Base-by-base conservation (phyloP, 1,140 invertebrate species). In the Drosophila watanabei region DNA sequence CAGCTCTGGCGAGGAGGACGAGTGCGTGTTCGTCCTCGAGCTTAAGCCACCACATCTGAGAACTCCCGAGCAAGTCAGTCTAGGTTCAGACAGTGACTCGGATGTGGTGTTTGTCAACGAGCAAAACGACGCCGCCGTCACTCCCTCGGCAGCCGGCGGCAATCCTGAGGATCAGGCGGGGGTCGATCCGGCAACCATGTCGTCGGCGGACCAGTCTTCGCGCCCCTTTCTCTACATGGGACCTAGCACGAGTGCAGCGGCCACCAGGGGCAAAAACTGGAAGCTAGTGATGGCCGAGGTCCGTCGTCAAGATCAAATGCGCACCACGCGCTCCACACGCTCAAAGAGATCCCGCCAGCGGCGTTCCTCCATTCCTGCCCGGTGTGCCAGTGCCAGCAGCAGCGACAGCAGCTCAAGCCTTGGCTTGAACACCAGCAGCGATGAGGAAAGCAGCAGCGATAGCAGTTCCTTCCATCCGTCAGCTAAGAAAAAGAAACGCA, bases 41-140 rank as follows among this genome's bases (percentile, higher is more conserved):
- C 83, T 94, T 5, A 95, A 95, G 66, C 94, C 95, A 11, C 95
- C 95, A 7, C 94, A 95, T 64, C 93, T 94, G 59, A 91, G 95
- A 9, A 95, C 95, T 14, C 95, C 95, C 4, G 94, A 95, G 77
- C 92, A 95, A 48, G 94, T 95, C 4, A 94, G 94, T 59, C 79
- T 95, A 33, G 88, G 94, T 37, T 93, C 93, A 2, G 94, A 94
- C 20, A 94, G 94, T 4, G 95, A 95, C 69, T 95, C 94, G 51
- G 95, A 95, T 83, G 94, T 95, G 6, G 93, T 95, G 4, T 94
- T 95, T 45, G 94, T 95, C 2, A 75, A 90, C 16, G 91, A 92
- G 35, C 70, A 89, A 16, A 63, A 63, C 13, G 51, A 81, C 1
- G 56, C 41, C 30, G n/a, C 41, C 1, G 24, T 46, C 30, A 24